phyloP scores from a whole-genome alignment of 1,140 invertebrate species.

The Trypoxylus dichotomus region DNA sequence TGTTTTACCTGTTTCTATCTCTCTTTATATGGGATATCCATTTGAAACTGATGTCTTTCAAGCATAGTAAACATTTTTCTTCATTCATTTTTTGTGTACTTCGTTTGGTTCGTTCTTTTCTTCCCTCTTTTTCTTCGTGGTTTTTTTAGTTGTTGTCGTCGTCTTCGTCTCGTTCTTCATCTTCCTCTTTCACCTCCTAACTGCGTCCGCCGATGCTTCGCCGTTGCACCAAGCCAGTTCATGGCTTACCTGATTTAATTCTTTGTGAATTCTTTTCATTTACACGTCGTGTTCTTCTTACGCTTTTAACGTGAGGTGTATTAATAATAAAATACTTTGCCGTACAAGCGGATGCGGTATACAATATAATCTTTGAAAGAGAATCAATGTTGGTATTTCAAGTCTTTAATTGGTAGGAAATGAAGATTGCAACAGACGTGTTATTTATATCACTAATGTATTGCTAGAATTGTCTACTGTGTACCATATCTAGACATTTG shows the following conservation, averaged over 20 bases:
- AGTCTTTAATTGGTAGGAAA: conserved; percentile 18
- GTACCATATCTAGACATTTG: background rate
- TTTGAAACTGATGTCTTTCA: conserved; percentile 27
- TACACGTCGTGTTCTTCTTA: conserved; percentile 20
- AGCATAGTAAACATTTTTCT: conserved; percentile 26
- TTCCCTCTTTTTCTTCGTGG: background rate
- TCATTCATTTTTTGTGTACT: conserved; percentile 22
- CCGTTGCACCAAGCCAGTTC: conserved; percentile 1
- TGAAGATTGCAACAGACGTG: background rate
- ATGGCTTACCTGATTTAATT: conserved; percentile 20
- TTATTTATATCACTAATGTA: background rate
- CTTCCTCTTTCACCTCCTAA: background rate
- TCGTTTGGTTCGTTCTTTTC: conserved; percentile 11
- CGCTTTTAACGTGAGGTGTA: conserved; percentile 6
- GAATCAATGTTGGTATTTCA: background rate
- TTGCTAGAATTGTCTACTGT: background rate
- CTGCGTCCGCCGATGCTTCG: background rate
- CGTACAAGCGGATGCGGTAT: background rate
- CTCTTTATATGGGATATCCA: conserved; percentile 20
- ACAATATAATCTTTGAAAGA: conserved; percentile 11
- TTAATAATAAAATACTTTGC: conserved; percentile 1
- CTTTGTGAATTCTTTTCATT: conserved; percentile 18
- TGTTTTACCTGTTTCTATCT: conserved; percentile 30
- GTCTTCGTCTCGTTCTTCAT: background rate
- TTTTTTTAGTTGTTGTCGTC: background rate